Percentiles rank a stretch among this genome's conserved stretches.
Conservation (phyloP, 2,113 vertebrate species). For the Lophotis ruficrista region DNA sequence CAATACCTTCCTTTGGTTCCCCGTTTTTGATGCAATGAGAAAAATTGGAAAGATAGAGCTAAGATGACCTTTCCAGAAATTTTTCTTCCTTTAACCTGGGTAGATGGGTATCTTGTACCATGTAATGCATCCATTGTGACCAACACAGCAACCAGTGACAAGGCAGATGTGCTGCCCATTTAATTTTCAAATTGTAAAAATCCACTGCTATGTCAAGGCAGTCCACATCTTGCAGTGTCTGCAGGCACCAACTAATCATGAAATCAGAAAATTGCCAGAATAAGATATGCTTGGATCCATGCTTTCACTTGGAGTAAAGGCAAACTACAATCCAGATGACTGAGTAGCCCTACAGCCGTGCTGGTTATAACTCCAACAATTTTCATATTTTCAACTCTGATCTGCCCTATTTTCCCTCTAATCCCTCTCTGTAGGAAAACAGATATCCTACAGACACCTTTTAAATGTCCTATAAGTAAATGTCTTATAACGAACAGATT, state of each 20-base stretch:
- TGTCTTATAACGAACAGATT: neutral
- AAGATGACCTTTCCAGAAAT: neutral
- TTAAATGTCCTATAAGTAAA: neutral
- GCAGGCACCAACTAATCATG: neutral
- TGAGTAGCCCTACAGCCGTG: neutral
- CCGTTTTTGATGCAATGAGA: neutral
- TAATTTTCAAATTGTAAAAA: neutral
- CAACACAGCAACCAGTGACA: neutral
- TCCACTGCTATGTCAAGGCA: neutral
- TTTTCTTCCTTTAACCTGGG: neutral
- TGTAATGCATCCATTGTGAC: neutral
- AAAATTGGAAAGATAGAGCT: neutral
- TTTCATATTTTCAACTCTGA: neutral
- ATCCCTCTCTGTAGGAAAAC: neutral
- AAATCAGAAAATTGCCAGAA: neutral
- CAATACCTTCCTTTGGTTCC: neutral
- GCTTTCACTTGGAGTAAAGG: neutral
- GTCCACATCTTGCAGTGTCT: neutral
- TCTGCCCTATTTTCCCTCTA: neutral
- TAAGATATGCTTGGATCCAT: accelerated
- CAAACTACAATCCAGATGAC: neutral
- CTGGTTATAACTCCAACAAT: neutral
- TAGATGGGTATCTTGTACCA: neutral
- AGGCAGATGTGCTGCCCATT: neutral
- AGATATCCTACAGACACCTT: neutral